phyloP scores from a whole-genome alignment of 2,888 invertebrate species.

The Siphlonurus alternatus region DNA sequence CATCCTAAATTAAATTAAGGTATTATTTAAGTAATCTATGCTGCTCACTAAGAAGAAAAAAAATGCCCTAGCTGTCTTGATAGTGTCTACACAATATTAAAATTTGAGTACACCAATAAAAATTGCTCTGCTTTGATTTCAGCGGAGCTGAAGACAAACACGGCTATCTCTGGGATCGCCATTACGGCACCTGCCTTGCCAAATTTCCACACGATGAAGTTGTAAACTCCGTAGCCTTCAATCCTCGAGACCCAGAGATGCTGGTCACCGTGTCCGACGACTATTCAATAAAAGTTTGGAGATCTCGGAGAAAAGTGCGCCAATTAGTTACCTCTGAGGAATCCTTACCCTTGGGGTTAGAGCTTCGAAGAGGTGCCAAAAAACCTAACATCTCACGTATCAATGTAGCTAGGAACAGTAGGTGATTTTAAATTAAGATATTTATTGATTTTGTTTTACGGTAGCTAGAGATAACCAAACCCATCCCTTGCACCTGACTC shows the following conservation, averaged over 20 bases:
- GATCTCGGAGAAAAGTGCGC: background rate
- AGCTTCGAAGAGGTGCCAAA: background rate
- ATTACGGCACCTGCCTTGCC: conserved; percentile 59
- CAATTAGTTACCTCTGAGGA: background rate
- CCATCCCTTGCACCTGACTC: too few relatives aligned
- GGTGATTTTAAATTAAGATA: background rate
- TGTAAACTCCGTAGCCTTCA: conserved; percentile 73
- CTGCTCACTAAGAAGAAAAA: too few relatives aligned
- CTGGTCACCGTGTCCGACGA: conserved; percentile 72
- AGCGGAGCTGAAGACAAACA: conserved; percentile 73
- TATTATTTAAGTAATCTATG: background rate
- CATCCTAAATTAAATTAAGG: background rate
- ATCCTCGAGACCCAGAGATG: conserved; percentile 63
- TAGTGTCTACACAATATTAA: too few relatives aligned
- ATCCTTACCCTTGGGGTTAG: background rate
- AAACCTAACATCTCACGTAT: background rate
- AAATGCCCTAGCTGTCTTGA: too few relatives aligned
- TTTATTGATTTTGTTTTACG: background rate
- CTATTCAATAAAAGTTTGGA: conserved; percentile 33
- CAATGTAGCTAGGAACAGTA: background rate
- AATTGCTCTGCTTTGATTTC: conserved; percentile 20
- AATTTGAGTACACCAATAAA: too few relatives aligned
- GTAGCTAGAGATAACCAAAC: background rate
- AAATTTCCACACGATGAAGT: conserved; percentile 62
- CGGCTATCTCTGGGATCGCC: conserved; percentile 71